phyloP scores from a whole-genome alignment of 2,888 invertebrate genomes.

The Folsomia candida region DNA sequence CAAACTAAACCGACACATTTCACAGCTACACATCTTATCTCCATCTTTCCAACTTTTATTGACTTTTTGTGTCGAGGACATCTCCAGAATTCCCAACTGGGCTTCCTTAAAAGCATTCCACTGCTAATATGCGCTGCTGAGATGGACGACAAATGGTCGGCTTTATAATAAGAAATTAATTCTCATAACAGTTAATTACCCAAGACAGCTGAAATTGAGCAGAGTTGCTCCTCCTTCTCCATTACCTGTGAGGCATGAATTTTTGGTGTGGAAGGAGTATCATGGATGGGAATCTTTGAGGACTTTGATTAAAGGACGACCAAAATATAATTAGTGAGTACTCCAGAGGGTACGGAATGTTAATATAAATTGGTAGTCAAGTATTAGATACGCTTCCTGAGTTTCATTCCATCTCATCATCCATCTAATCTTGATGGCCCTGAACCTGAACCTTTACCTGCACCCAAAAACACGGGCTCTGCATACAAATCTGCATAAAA shows the following conservation, averaged over 20 bases:
- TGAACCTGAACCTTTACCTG: too few relatives aligned
- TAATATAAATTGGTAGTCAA: slow-evolving; percentile 2
- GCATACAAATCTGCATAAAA: slow-evolving; percentile 12
- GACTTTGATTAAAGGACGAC: too few relatives aligned
- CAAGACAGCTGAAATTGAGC: neutral
- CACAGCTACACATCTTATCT: slow-evolving; percentile 6
- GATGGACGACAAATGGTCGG: neutral
- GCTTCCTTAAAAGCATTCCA: neutral
- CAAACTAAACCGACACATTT: too few relatives aligned
- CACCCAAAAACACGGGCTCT: slow-evolving; percentile 4
- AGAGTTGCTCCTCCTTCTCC: neutral
- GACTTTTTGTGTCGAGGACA: neutral
- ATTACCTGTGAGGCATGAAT: neutral
- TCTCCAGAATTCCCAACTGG: neutral
- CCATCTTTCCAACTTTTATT: slow-evolving; percentile 1
- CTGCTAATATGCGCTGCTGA: too few relatives aligned
- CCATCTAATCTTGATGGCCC: slow-evolving; percentile 12
- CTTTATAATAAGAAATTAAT: neutral
- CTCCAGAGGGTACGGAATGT: neutral
- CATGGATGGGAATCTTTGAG: too few relatives aligned
- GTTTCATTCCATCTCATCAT: slow-evolving; percentile 11
- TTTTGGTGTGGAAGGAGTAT: too few relatives aligned
- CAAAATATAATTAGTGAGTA: neutral
- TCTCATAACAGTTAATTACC: slow-evolving; percentile 2
- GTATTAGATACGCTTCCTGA: slow-evolving; percentile 5